Evolutionary conservation across 2,888 invertebrate genomes (phyloP).

Genomic region (Thereva unica): DNA sequence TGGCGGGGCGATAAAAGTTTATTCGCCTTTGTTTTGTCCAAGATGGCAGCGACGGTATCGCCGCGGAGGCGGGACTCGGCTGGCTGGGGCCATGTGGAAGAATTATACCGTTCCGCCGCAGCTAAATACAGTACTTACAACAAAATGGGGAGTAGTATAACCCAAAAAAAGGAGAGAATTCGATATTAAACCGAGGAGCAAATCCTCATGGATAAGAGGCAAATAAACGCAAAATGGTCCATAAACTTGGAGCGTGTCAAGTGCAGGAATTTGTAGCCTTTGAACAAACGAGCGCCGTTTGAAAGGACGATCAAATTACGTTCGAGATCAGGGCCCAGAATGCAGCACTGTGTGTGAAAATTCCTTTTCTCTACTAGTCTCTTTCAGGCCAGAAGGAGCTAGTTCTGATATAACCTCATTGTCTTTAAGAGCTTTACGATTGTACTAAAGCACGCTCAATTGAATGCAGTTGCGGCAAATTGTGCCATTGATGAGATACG

Average conservation of each 20-base stretch:
- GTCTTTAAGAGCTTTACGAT: conserved; percentile 14
- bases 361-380: background rate
- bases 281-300: conserved; percentile 15
- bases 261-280: conserved; percentile 32
- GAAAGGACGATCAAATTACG: conserved; percentile 24
- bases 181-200: conserved; percentile 22
- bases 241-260: conserved; percentile 36
- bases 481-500: too few relatives aligned
- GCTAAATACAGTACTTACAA: conserved; percentile 26
- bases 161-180: conserved; percentile 15
- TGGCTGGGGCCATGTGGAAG: conserved; percentile 18
- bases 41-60: background rate
- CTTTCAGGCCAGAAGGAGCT: background rate
- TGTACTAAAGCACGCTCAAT: conserved; percentile 17
- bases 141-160: conserved; percentile 20
- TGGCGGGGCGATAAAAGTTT: conserved; percentile 35
- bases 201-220: conserved; percentile 20
- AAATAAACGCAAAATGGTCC: conserved; percentile 32
- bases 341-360: background rate
- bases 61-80: conserved; percentile 1
- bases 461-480: conserved; percentile 5
- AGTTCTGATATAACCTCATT: conserved; percentile 17
- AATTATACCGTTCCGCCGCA: conserved; percentile 25
- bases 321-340: background rate
- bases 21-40: conserved; percentile 32